Percentiles rank a stretch among this genome's conserved stretches.
Evolutionary conservation across 2,113 vertebrate genomes (phyloP).

Genomic region (Balaeniceps rex): DNA sequence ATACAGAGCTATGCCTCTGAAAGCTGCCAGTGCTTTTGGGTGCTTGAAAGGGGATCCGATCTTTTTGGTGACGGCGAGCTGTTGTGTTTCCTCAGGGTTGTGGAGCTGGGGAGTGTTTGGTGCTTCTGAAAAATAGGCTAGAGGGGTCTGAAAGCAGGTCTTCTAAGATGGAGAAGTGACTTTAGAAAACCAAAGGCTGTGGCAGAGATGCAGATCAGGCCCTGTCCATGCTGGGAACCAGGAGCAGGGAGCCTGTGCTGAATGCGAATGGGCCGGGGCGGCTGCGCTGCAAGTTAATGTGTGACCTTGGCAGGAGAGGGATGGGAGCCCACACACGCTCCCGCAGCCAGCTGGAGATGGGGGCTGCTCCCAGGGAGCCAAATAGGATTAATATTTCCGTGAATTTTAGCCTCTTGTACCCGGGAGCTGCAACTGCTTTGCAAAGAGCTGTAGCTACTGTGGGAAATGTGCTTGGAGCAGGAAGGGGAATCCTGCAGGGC

Average conservation of each 20-base stretch:
- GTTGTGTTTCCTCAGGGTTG: not conserved
- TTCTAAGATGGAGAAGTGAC: not conserved
- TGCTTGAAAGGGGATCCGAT: not conserved
- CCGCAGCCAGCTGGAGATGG: not conserved
- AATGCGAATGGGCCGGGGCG: not conserved
- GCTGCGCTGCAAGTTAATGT: slow-evolving; percentile 14
- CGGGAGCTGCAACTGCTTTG: not conserved
- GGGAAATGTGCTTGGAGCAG: not conserved
- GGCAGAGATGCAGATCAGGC: not conserved
- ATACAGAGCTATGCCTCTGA: not conserved
- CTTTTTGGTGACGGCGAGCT: not conserved
- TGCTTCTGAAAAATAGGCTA: not conserved
- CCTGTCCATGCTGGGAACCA: not conserved
- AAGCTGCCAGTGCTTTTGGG: not conserved
- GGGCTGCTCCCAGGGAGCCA: not conserved
- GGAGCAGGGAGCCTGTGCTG: not conserved
- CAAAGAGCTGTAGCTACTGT: not conserved
- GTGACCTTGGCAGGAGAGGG: slow-evolving; percentile 20
- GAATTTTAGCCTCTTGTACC: not conserved
- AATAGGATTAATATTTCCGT: not conserved
- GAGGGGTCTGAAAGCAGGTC: not conserved
- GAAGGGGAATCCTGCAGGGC: not conserved
- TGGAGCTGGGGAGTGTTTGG: not conserved
- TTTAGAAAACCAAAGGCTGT: not conserved
- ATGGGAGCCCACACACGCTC: not conserved